A percentile compares a stretch with the other conserved stretches of the same genome.
Evolutionary conservation across 2,113 vertebrate species (phyloP).

Genomic region (Pseudonaja textilis): DNA sequence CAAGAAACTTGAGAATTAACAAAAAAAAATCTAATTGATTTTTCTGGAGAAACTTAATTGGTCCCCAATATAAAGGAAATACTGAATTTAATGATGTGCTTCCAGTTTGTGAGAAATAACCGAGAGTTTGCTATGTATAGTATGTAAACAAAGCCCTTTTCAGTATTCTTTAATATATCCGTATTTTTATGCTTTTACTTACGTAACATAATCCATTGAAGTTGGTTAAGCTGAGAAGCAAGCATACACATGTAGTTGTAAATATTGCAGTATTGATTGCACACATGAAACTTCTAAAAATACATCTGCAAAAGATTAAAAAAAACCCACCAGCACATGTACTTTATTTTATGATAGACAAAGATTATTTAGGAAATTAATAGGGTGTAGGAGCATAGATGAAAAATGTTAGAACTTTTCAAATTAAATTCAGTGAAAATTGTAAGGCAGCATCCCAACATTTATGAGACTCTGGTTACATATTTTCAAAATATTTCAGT

Average conservation of each 20-base stretch:
- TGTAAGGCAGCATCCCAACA: neutral
- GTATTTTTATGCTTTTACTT: neutral
- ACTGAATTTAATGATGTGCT: neutral
- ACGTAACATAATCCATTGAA: neutral
- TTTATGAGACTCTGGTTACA: neutral
- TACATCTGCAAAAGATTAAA: neutral
- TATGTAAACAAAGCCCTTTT: neutral
- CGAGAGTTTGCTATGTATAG: neutral
- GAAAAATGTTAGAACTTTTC: neutral
- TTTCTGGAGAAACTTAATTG: neutral
- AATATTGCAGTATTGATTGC: neutral
- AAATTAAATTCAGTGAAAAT: constrained; percentile 1
- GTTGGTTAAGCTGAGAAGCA: neutral
- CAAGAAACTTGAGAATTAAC: neutral
- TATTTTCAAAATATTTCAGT: neutral
- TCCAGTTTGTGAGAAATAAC: neutral
- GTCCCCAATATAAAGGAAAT: neutral
- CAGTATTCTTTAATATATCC: neutral
- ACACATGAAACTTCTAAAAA: neutral
- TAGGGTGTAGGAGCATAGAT: neutral
- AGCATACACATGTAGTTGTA: neutral
- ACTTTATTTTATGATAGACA: constrained; percentile 6
- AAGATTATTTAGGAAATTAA: constrained; percentile 7
- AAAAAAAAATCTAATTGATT: neutral
- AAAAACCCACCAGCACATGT: neutral